Base-by-base conservation (phyloP, 1,140 invertebrate species). In the Drosophila asahinai region DNA sequence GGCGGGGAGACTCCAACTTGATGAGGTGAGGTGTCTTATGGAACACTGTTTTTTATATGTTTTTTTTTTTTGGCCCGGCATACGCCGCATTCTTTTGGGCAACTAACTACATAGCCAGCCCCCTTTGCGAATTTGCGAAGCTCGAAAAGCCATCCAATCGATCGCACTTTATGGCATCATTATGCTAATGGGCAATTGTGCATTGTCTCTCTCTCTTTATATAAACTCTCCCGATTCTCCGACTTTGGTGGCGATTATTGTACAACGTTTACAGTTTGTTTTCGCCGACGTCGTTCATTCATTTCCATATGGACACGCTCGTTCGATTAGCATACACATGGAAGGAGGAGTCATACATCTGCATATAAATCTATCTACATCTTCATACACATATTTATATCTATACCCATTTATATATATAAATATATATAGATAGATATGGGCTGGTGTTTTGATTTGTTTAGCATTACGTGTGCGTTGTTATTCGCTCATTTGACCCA, bases 141-240 rank as follows among this genome's bases (percentile, higher is more conserved):
- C 54, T 55, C 54, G 14, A 65, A 65, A 65, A 65, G 3, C 25
- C 11, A 27, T 38, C 38, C 61, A 58, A 76, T 55, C 55, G 43
- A 54, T 55, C 45, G 58, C 65, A 73, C 54, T 89, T 89, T 89
- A 89, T 90, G 78, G 86, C 84, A 79, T 84, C 86, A 90, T 90
- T 89, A 90, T 89, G 84, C 73, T 89, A 89, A 89, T 89, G 59
- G 81, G 27, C 86, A 89, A 89, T 89, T 89, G 84, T 89, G 72
- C 81, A 84, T 84, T 84, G 80, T 83, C 63, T 68, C 59, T 54
- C 48, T 49, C 25, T 27, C 25, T n/a, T 4, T 67, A 27, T 47
- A 19, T 42, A 58, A 40, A 36, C 49, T 30, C 57, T 55, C 47
- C 48, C 40, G 38, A 48, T 19, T 61, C 33, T 5, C 17, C 38